phyloP scores from a whole-genome alignment of 2,888 invertebrate genomes.

The Epicampocera succincta region DNA sequence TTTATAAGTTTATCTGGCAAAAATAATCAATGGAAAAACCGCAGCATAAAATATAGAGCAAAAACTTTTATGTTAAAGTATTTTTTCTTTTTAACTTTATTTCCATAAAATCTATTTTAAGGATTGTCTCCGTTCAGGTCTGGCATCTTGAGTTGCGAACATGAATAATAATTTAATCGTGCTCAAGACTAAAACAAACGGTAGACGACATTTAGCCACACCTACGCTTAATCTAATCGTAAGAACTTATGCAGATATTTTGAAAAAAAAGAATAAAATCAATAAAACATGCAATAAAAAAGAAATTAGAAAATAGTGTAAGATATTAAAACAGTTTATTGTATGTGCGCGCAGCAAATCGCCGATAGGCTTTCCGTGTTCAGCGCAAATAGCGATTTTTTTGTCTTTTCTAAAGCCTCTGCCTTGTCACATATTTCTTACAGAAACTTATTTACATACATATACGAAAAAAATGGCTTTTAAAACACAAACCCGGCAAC shows the following conservation, averaged over 20 bases:
- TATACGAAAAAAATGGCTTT: constrained; percentile 50
- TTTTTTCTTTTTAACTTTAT: constrained; percentile 8
- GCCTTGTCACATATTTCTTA: constrained; percentile 63
- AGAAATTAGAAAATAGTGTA: constrained; percentile 51
- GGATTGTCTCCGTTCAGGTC: constrained; percentile 53
- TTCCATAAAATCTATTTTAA: constrained; percentile 59
- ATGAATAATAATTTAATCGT: constrained; percentile 60
- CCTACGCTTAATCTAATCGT: constrained; percentile 60
- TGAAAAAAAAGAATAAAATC: not conserved
- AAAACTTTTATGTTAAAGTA: constrained; percentile 5
- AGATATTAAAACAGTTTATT: not conserved
- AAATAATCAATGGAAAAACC: constrained; percentile 59
- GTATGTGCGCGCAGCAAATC: constrained; percentile 56
- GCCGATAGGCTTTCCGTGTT: constrained; percentile 44
- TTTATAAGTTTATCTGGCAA: constrained; percentile 46
- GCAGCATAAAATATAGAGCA: constrained; percentile 55
- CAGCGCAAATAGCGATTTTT: constrained; percentile 46
- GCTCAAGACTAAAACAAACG: constrained; percentile 52
- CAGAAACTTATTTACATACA: too few relatives aligned
- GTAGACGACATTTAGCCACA: constrained; percentile 68
- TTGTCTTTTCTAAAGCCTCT: constrained; percentile 28
- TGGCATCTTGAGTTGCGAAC: constrained; percentile 48
- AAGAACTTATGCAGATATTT: constrained; percentile 10
- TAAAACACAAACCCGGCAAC: constrained; percentile 11
- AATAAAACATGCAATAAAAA: constrained; percentile 21